These are phyloP conservation scores for Isotomurus palustris DNA, from an alignment of 2,888 invertebrate genomes.

Conservation along the genomic window DNA sequence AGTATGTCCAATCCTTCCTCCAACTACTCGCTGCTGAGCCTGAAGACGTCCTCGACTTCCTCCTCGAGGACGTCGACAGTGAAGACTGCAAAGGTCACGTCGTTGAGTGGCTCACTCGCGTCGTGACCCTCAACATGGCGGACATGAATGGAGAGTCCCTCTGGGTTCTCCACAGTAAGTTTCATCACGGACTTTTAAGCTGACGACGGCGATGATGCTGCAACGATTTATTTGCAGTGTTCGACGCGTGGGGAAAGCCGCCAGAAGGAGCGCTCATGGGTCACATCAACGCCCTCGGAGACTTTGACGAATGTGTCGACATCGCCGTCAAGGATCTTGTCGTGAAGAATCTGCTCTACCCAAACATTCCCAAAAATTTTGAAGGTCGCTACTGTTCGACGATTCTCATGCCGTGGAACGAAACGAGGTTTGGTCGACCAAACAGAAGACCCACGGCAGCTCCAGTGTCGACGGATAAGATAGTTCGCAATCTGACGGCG, in stretches of 20 bases:
- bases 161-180: conserved; percentile 28
- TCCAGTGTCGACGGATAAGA: too few relatives aligned
- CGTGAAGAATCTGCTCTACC: neutral
- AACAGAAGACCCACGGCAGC: neutral
- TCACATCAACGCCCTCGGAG: conserved; percentile 52
- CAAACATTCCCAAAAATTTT: conserved; percentile 14
- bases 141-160: too few relatives aligned
- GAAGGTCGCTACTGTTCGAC: conserved; percentile 35
- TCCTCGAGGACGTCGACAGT: conserved; percentile 12
- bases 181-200: neutral
- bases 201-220: too few relatives aligned
- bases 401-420: conserved; percentile 11
- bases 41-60: neutral
- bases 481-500: neutral
- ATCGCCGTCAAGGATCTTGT: conserved; percentile 2
- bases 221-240: conserved; percentile 50
- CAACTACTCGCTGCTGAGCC: neutral
- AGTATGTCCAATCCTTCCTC: conserved; percentile 2
- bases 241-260: conserved; percentile 54
- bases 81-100: conserved; percentile 20
- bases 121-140: neutral
- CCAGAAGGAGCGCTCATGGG: conserved; percentile 53
- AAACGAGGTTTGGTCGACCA: neutral
- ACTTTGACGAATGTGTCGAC: conserved; percentile 52
- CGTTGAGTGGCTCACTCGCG: conserved; percentile 15